phyloP scores from a whole-genome alignment of 2,113 vertebrate genomes.

The Diadophis punctatus region DNA sequence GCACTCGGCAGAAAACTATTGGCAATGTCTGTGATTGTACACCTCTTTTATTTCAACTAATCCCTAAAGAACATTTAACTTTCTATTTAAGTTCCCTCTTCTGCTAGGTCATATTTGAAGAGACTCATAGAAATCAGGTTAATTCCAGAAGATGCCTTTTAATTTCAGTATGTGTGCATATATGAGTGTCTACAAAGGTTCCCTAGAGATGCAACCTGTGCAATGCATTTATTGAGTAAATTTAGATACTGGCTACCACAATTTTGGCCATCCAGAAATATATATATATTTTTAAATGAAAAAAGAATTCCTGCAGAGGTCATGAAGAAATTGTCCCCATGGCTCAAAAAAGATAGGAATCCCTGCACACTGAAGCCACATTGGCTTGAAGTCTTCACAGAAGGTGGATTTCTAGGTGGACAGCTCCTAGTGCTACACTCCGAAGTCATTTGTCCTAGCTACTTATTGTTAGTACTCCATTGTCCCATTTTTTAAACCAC shows the following conservation, averaged over 20 bases:
- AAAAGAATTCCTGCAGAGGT: background rate
- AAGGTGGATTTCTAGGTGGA: background rate
- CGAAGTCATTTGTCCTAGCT: background rate
- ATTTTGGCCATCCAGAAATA: background rate
- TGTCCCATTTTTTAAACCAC: background rate
- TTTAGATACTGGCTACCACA: background rate
- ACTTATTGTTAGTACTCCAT: background rate
- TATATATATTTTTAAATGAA: background rate
- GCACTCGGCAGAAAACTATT: background rate
- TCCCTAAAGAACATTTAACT: background rate
- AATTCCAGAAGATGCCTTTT: background rate
- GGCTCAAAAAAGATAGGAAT: background rate
- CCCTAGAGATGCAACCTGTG: background rate
- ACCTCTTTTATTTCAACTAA: background rate
- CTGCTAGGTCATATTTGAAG: background rate
- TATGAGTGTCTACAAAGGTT: background rate
- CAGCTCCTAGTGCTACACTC: background rate
- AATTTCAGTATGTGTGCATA: background rate
- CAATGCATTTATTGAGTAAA: background rate
- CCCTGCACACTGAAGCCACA: background rate
- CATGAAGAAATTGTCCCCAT: background rate
- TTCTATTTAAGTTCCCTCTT: background rate
- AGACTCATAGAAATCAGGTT: background rate
- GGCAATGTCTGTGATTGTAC: background rate
- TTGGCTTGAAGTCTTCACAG: background rate